phyloP scores from a whole-genome alignment of 2,113 vertebrate genomes.

The Tenebrosternarchus preto region DNA sequence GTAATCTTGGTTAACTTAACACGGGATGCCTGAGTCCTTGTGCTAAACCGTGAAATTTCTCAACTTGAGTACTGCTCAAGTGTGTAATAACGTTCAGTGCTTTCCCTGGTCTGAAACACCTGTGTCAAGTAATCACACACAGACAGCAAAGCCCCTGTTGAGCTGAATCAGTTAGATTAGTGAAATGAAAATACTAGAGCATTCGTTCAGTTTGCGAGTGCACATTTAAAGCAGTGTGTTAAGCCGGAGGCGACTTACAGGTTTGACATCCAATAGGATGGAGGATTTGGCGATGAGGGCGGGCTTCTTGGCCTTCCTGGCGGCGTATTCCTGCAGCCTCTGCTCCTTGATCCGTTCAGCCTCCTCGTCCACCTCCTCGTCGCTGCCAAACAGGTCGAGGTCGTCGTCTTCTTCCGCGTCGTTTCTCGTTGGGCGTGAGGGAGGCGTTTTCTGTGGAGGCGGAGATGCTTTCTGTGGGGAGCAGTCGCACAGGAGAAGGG shows the following conservation, averaged over 20 bases:
- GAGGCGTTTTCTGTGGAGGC: slow-evolving; percentile 19
- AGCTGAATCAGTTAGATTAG: no score
- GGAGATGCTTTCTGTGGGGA: neutral
- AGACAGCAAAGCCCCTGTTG: no score
- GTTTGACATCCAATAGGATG: slow-evolving; percentile 93
- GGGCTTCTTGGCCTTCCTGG: slow-evolving; percentile 90
- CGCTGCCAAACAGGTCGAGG: slow-evolving; percentile 87
- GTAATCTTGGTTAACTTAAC: no score
- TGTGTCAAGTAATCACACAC: no score
- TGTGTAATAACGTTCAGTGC: no score
- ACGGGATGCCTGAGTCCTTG: no score
- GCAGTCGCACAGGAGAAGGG: neutral
- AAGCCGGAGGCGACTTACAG: slow-evolving; percentile 70
- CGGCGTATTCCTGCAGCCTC: slow-evolving; percentile 83
- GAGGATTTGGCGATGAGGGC: slow-evolving; percentile 91
- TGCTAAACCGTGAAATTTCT: no score
- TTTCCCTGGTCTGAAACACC: no score
- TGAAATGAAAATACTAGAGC: no score
- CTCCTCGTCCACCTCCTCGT: slow-evolving; percentile 85
- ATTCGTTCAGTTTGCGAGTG: no score
- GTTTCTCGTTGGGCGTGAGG: slow-evolving; percentile 53
- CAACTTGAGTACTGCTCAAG: no score
- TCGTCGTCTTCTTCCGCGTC: slow-evolving; percentile 72
- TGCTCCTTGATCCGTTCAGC: slow-evolving; percentile 84
- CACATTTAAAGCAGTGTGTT: no score